Evolutionary conservation across 2,888 invertebrate species (phyloP).

Genomic region (Andrena flavipes): DNA sequence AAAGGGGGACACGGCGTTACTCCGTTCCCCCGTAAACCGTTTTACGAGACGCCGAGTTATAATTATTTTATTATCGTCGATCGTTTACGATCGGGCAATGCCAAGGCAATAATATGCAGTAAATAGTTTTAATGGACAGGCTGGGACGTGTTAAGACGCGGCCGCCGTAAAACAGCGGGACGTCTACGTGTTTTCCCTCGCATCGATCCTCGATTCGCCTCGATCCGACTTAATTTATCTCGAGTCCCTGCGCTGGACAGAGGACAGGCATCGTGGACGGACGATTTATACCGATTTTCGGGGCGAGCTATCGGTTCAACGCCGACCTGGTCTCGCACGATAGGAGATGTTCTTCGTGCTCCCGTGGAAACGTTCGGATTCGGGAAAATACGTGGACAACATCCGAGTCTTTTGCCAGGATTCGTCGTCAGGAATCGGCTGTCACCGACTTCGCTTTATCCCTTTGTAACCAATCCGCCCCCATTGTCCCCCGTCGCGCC

Average conservation of each 20-base stretch:
- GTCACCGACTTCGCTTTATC: no score
- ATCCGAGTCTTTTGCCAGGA: no score
- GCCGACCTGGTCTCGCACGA: not conserved
- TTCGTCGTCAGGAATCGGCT: no score
- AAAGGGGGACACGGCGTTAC: conserved; percentile 30
- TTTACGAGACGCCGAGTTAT: conserved; percentile 81
- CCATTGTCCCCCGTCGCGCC: conserved; percentile 39
- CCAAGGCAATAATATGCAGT: conserved; percentile 82
- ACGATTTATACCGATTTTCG: conserved; percentile 48
- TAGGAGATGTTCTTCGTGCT: not conserved
- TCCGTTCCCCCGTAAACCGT: conserved; percentile 40
- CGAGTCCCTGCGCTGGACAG: conserved; percentile 15
- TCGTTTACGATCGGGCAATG: conserved; percentile 82
- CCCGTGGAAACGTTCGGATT: no score
- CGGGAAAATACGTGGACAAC: no score
- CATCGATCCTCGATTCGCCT: conserved; percentile 65
- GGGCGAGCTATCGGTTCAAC: conserved; percentile 23
- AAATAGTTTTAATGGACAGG: conserved; percentile 81
- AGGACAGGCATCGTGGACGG: conserved; percentile 22
- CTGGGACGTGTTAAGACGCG: conserved; percentile 73
- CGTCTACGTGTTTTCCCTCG: conserved; percentile 45
- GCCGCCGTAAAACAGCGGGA: conserved; percentile 69
- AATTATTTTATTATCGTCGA: conserved; percentile 83
- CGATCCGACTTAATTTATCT: conserved; percentile 61
- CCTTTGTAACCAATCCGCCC: no score